Evolutionary conservation across 2,113 vertebrate species (phyloP).

Genomic region (Ictidomys tridecemlineatus): DNA sequence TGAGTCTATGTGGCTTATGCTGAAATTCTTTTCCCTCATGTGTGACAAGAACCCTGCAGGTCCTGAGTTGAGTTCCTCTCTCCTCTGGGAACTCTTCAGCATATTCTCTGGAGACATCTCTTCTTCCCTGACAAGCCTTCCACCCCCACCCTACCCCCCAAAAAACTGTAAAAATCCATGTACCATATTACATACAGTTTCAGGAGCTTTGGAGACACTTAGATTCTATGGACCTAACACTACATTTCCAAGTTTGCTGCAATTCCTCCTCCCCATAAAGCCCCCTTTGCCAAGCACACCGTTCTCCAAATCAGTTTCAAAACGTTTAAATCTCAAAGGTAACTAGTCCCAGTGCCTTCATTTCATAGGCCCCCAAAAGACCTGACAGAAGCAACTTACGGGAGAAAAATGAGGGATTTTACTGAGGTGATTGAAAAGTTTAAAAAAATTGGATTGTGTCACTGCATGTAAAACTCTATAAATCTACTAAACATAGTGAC

Average conservation of each 20-base stretch:
- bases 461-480: neutral
- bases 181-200: neutral
- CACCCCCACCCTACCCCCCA: neutral
- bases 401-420: neutral
- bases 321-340: neutral
- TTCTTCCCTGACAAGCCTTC: no score
- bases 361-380: neutral
- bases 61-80: no score
- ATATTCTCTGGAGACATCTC: no score
- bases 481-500: neutral
- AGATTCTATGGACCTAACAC: neutral
- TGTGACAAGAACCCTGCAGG: no score
- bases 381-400: neutral
- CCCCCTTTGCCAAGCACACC: neutral
- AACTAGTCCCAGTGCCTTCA: neutral
- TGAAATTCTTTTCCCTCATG: no score
- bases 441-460: neutral
- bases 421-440: neutral
- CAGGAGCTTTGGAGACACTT: constrained; percentile 14
- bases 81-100: no score
- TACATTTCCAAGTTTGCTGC: neutral
- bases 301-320: neutral
- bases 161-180: neutral
- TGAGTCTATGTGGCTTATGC: no score
- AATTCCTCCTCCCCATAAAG: neutral